Percentiles rank a stretch among this genome's conserved stretches.
Evolutionary conservation across 2,113 vertebrate genomes (phyloP).

Genomic region (Laticauda laticaudata): DNA sequence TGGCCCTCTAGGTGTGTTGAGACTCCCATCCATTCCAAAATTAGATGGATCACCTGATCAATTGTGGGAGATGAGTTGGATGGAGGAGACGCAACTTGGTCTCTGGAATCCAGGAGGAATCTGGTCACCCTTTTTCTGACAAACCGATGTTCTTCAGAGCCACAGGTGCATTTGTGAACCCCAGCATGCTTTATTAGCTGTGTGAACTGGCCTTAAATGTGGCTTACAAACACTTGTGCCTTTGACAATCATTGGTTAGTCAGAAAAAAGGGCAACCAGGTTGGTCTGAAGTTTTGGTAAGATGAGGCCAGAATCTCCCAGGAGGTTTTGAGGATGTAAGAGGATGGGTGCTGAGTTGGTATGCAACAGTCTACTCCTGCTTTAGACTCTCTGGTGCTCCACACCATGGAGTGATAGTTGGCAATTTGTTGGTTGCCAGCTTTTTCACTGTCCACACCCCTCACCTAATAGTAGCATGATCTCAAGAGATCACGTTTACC

Average conservation of each 20-base stretch:
- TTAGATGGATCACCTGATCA: background rate
- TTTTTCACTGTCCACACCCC: background rate
- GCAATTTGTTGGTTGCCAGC: background rate
- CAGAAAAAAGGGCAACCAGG: background rate
- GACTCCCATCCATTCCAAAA: background rate
- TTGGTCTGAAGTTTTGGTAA: background rate
- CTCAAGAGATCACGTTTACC: background rate
- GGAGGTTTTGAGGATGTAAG: background rate
- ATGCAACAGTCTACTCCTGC: background rate
- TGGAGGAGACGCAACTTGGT: background rate
- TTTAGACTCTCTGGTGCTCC: background rate
- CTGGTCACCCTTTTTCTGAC: background rate
- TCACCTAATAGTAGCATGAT: background rate
- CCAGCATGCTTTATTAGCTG: background rate
- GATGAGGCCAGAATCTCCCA: background rate
- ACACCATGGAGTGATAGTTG: background rate
- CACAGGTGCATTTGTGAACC: background rate
- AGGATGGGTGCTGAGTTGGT: background rate
- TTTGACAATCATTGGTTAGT: background rate
- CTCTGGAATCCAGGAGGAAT: background rate
- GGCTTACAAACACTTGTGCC: background rate
- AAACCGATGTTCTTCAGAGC: background rate
- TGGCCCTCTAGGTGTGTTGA: background rate
- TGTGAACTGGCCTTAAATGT: background rate
- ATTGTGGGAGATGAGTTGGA: background rate